Conservation (phyloP, 2,797 vertebrate species). For the Eupleurogrammus muticus region DNA sequence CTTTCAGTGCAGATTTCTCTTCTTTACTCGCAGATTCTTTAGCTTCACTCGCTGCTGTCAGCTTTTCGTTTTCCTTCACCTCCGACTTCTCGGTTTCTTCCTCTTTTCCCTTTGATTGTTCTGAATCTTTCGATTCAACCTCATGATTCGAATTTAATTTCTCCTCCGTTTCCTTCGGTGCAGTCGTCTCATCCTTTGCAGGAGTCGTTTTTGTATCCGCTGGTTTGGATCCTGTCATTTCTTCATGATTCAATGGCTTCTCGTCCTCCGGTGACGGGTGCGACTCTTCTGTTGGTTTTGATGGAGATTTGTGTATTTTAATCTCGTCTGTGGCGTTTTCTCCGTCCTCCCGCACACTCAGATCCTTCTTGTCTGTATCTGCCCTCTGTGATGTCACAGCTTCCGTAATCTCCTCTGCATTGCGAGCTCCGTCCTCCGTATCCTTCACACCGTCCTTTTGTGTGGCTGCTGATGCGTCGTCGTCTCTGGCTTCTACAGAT, state of each 20-base stretch:
- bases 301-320: not conserved
- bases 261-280: constrained; percentile 35
- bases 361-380: constrained; percentile 8
- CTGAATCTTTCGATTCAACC: constrained; percentile 22
- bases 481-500: constrained; percentile 22
- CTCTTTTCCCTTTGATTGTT: constrained; percentile 13
- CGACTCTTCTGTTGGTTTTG: not conserved
- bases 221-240: constrained; percentile 8
- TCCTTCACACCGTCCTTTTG: constrained; percentile 4
- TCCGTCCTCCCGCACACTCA: constrained; percentile 19
- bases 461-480: not conserved
- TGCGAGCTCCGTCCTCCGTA: constrained; percentile 8
- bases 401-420: constrained; percentile 40
- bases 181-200: not conserved
- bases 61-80: not conserved
- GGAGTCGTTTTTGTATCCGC: not conserved
- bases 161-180: constrained; percentile 22
- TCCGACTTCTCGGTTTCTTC: constrained; percentile 1
- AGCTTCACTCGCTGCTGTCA: not conserved
- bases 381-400: constrained; percentile 16
- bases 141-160: constrained; percentile 24
- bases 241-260: constrained; percentile 35
- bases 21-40: constrained; percentile 22
- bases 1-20: constrained; percentile 24
- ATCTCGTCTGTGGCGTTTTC: constrained; percentile 31